Percentiles rank a stretch among this genome's conserved stretches.
phyloP scores from a whole-genome alignment of 2,888 invertebrate species.

The Clivina fossor region DNA sequence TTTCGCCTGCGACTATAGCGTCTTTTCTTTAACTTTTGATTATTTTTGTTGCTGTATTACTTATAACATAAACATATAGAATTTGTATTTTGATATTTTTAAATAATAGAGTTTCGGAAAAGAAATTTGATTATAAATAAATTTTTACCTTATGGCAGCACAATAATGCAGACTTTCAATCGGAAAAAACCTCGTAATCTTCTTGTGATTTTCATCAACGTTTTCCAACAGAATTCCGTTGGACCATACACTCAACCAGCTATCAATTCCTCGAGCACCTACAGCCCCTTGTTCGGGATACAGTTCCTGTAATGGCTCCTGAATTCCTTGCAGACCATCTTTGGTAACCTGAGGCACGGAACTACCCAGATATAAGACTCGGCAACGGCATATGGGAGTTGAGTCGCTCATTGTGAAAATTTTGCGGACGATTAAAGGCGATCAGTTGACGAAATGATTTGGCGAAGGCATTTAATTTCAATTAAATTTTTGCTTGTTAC shows the following conservation, averaged over 20 bases:
- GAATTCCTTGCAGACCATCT: constrained; percentile 95
- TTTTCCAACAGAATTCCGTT: constrained; percentile 95
- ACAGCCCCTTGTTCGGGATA: constrained; percentile 94
- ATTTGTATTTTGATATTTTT: no score
- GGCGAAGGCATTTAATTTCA: no score
- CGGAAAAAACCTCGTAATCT: constrained; percentile 93
- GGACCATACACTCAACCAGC: constrained; percentile 96
- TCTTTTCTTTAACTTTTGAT: no score
- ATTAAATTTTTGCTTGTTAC: no score
- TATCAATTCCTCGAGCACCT: constrained; percentile 87
- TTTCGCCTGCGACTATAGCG: no score
- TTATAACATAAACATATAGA: no score
- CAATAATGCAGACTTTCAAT: constrained; percentile 95
- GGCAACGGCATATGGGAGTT: constrained; percentile 94
- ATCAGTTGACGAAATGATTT: no score
- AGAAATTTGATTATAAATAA: no score
- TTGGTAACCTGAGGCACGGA: constrained; percentile 97
- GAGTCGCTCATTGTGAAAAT: constrained; percentile 78
- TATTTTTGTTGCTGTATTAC: no score
- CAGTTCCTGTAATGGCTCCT: constrained; percentile 92
- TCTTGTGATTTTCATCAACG: constrained; percentile 91
- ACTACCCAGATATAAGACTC: constrained; percentile 94
- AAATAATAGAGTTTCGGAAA: no score
- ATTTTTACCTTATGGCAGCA: constrained; percentile 89
- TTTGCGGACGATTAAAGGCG: no score